Percentiles rank a stretch among this genome's conserved stretches.
These are phyloP conservation scores for Tetrapedia diversipes DNA, from an alignment of 2,888 invertebrate genomes.

Conservation along the genomic window DNA sequence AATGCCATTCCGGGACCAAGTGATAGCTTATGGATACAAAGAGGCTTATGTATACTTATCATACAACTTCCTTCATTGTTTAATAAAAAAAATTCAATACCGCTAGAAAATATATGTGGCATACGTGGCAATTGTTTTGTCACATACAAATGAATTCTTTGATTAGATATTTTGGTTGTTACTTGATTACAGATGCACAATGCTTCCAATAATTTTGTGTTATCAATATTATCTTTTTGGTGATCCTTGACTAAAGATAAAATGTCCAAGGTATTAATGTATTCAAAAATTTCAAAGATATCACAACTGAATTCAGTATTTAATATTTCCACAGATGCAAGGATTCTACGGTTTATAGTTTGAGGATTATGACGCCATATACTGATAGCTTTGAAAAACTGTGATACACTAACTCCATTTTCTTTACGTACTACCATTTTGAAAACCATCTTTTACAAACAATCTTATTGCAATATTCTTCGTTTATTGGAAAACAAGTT, in stretches of 20 bases:
- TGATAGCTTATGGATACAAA: conserved; percentile 78
- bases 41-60: conserved; percentile 84
- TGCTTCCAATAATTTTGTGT: conserved; percentile 71
- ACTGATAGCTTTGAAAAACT: conserved; percentile 87
- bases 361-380: conserved; percentile 88
- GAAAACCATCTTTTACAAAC: conserved; percentile 68
- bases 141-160: conserved; percentile 79
- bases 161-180: conserved; percentile 35
- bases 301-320: conserved; percentile 64
- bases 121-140: conserved; percentile 82
- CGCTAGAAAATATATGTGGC: conserved; percentile 80
- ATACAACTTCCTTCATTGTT: conserved; percentile 81
- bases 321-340: conserved; percentile 82
- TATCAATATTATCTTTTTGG: background rate
- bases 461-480: background rate
- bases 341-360: conserved; percentile 88
- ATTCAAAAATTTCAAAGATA: conserved; percentile 76
- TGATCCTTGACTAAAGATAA: background rate
- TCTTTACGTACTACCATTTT: conserved; percentile 62
- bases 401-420: conserved; percentile 72
- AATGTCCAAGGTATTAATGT: conserved; percentile 24
- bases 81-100: conserved; percentile 77
- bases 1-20: conserved; percentile 81
- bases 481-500: background rate
- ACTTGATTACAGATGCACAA: conserved; percentile 75